These are phyloP conservation scores for Chionomys nivalis DNA, from an alignment of 2,113 vertebrate genomes.

Conservation along the genomic window DNA sequence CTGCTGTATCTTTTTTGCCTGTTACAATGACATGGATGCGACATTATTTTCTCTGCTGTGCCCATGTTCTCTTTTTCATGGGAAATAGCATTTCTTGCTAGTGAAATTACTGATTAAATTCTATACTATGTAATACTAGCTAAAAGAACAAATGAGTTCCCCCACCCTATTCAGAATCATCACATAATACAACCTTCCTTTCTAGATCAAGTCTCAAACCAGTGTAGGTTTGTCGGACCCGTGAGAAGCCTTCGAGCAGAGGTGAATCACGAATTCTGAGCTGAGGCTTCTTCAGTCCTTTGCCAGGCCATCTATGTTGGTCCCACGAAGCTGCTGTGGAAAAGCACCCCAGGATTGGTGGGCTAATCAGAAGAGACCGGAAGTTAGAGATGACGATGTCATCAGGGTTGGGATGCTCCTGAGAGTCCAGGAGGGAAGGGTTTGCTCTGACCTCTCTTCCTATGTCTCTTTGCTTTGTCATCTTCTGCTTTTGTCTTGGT, in stretches of 20 bases:
- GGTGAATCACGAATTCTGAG: background rate
- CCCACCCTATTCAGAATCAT: background rate
- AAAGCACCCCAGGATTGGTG: background rate
- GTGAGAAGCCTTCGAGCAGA: background rate
- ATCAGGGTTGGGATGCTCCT: background rate
- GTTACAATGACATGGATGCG: background rate
- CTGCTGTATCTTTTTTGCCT: background rate
- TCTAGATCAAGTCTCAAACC: background rate
- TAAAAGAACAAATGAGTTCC: background rate
- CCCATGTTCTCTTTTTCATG: background rate
- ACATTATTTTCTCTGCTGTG: background rate
- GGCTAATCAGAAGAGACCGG: background rate
- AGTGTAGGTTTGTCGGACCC: background rate
- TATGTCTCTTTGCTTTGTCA: background rate
- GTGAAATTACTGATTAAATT: background rate
- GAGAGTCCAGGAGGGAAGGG: background rate
- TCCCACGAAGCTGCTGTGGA: background rate
- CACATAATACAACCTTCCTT: background rate
- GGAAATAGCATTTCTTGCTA: background rate
- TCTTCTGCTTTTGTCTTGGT: background rate
- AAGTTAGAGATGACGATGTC: background rate
- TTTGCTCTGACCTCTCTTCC: background rate
- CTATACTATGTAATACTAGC: background rate
- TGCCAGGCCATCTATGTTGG: background rate
- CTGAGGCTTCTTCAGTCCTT: background rate